Evolutionary conservation across 2,888 invertebrate genomes (phyloP).

Genomic region (Xylophagus ater): DNA sequence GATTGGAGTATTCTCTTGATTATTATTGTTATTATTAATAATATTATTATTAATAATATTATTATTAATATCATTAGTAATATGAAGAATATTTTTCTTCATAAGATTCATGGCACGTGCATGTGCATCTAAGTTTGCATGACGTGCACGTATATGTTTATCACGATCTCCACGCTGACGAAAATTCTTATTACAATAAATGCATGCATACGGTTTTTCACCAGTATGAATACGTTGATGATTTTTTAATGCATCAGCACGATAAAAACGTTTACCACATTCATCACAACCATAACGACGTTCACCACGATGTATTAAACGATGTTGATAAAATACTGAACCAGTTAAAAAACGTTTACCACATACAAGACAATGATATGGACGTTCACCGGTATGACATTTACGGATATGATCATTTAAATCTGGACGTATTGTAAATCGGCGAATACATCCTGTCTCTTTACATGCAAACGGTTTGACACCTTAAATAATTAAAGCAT

Average conservation of each 20-base stretch:
- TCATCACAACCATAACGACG: constrained; percentile 52
- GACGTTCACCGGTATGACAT: constrained; percentile 52
- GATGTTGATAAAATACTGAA: constrained; percentile 52
- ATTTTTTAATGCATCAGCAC: constrained; percentile 53
- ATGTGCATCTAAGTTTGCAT: constrained; percentile 37
- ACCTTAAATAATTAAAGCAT: constrained; percentile 30
- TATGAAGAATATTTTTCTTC: no score
- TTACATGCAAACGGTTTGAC: constrained; percentile 52
- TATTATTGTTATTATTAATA: no score
- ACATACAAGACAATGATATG: constrained; percentile 50
- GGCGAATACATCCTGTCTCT: constrained; percentile 47
- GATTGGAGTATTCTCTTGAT: constrained; percentile 10
- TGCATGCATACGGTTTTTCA: constrained; percentile 45
- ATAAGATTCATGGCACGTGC: no score
- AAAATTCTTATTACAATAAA: constrained; percentile 43
- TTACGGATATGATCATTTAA: constrained; percentile 52
- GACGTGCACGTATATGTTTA: constrained; percentile 46
- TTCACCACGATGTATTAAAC: constrained; percentile 51
- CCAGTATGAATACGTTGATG: constrained; percentile 51
- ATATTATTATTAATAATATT: no score
- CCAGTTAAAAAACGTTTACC: constrained; percentile 51
- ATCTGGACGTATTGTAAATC: constrained; percentile 52
- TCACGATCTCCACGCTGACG: constrained; percentile 48
- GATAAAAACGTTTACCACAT: constrained; percentile 51
- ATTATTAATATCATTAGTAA: no score